Evolutionary conservation across 2,888 invertebrate genomes (phyloP).

Genomic region (Druceiella hillmani): DNA sequence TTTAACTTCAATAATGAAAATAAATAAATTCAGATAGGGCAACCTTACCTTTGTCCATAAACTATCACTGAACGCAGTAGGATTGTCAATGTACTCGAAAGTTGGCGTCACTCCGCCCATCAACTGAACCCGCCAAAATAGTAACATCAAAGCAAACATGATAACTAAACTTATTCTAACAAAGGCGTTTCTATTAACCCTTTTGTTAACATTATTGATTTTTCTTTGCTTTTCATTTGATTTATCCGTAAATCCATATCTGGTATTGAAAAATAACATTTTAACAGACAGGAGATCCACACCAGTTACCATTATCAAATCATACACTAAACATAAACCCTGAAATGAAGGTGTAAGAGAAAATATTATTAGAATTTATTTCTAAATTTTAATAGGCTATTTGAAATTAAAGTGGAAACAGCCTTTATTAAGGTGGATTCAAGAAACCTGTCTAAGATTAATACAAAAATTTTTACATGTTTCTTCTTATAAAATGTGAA

Average conservation of each 20-base stretch:
- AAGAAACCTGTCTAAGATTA: no score
- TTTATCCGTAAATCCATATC: no score
- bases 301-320: slow-evolving; percentile 42
- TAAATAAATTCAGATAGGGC: slow-evolving; percentile 12
- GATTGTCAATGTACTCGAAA: slow-evolving; percentile 88
- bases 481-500: no score
- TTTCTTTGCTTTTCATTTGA: slow-evolving; percentile 5
- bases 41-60: slow-evolving; percentile 60
- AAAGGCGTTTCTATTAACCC: slow-evolving; percentile 26
- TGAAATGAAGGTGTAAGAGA: slow-evolving; percentile 36
- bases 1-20: no score
- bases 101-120: slow-evolving; percentile 76
- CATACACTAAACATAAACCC: slow-evolving; percentile 64
- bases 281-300: slow-evolving; percentile 14
- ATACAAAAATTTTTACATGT: no score
- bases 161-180: slow-evolving; percentile 48
- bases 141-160: slow-evolving; percentile 45
- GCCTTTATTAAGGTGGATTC: no score
- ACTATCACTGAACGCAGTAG: slow-evolving; percentile 73
- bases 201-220: slow-evolving; percentile 8
- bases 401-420: no score
- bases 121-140: slow-evolving; percentile 64
- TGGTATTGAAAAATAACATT: no score
- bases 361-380: slow-evolving; percentile 2
- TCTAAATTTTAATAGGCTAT: background rate